Conservation (phyloP, 2,888 invertebrate genomes). For the Andricus curvator region DNA sequence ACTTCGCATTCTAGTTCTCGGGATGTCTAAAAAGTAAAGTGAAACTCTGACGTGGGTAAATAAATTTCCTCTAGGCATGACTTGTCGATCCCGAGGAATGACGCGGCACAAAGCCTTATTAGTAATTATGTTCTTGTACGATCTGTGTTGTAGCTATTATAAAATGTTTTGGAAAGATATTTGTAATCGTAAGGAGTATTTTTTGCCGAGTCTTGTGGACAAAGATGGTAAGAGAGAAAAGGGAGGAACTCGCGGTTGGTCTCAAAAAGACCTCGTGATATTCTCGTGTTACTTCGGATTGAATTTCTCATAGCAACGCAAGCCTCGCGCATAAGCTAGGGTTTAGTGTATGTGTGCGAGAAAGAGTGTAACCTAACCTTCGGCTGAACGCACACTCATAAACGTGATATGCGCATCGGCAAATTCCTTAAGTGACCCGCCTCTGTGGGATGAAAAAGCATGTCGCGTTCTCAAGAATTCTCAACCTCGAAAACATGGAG, state of each 20-base stretch:
- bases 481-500: conserved; percentile 10
- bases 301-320: conserved; percentile 58
- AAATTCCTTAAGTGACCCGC: background rate
- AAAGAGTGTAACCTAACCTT: conserved; percentile 25
- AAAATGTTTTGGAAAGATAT: background rate
- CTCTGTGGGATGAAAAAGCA: conserved; percentile 13
- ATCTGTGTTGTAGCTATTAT: background rate
- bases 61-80: background rate
- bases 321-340: background rate
- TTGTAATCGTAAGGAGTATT: background rate
- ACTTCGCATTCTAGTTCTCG: background rate
- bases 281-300: conserved; percentile 57
- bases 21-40: background rate
- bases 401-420: background rate
- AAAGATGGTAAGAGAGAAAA: conserved; percentile 35
- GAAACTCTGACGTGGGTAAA: background rate
- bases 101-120: background rate
- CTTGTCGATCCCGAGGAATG: background rate
- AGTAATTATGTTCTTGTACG: background rate
- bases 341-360: conserved; percentile 9
- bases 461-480: background rate
- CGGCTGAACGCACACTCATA: background rate
- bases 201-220: background rate
- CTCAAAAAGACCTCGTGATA: conserved; percentile 25
- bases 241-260: conserved; percentile 17